Evolutionary conservation across 2,113 vertebrate species (phyloP).

Genomic region (Tricholaema leucomelas): DNA sequence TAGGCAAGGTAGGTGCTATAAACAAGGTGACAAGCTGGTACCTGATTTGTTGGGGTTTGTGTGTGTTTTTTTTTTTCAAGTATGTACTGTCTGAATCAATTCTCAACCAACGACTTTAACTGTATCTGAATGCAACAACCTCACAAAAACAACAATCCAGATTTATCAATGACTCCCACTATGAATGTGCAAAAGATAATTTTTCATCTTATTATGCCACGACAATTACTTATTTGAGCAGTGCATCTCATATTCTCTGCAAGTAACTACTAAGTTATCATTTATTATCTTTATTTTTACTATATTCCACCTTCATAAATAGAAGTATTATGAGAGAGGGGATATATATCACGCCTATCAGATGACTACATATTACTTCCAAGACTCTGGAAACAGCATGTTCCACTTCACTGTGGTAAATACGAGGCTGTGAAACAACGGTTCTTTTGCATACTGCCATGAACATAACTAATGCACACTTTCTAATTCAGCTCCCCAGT

Average conservation of each 20-base stretch:
- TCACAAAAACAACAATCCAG: neutral
- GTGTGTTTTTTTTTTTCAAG: too few species aligned
- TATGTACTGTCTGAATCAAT: neutral
- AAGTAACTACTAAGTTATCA: neutral
- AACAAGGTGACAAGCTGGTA: neutral
- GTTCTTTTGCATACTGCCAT: neutral
- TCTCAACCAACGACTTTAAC: neutral
- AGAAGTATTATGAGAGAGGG: neutral
- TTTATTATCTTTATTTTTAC: neutral
- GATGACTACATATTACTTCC: neutral
- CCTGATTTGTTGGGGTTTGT: neutral
- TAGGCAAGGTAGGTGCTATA: neutral
- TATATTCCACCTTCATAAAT: neutral
- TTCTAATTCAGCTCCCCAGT: neutral
- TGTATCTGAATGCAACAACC: neutral
- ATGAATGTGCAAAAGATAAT: neutral
- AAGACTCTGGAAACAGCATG: neutral
- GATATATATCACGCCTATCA: neutral
- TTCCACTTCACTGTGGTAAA: neutral
- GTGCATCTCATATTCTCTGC: fast-evolving
- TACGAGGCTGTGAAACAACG: neutral
- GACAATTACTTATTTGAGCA: neutral
- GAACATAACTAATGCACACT: neutral
- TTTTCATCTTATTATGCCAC: neutral
- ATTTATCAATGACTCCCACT: neutral